Evolutionary conservation across 1,140 invertebrate species (phyloP).

Genomic region (Panagrolaimus sp.): DNA sequence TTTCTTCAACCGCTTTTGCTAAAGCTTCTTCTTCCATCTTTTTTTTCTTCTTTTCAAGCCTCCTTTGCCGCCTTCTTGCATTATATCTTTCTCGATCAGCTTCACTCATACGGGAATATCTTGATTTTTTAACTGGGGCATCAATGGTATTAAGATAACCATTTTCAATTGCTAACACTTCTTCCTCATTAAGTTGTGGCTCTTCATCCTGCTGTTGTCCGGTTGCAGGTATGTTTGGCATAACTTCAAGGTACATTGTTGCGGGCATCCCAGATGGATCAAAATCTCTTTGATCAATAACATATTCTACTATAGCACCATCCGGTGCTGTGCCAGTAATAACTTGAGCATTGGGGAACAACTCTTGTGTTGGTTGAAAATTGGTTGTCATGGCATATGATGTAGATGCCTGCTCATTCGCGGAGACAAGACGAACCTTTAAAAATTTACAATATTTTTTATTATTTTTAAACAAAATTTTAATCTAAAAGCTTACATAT

Average conservation of each 20-base stretch:
- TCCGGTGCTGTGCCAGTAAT: neutral
- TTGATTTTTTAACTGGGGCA: neutral
- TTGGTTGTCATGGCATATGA: slow-evolving; percentile 12
- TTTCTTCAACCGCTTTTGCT: neutral
- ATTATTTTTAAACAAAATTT: no score
- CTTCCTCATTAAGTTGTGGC: neutral
- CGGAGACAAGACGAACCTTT: neutral
- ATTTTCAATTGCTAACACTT: slow-evolving; percentile 2
- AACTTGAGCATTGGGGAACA: slow-evolving; percentile 5
- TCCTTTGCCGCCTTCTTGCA: slow-evolving; percentile 3
- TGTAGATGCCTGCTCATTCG: neutral
- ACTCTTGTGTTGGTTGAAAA: neutral
- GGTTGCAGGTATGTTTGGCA: neutral
- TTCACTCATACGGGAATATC: slow-evolving; percentile 4
- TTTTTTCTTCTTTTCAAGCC: slow-evolving; percentile 2
- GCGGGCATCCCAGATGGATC: neutral
- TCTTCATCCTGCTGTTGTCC: neutral
- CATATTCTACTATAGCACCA: neutral
- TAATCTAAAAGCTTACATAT: slow-evolving; percentile 1
- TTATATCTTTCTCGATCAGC: slow-evolving; percentile 8
- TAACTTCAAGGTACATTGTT: neutral
- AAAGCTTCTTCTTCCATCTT: neutral
- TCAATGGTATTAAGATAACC: neutral
- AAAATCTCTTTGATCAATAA: slow-evolving; percentile 7
- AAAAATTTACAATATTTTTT: neutral